Base-by-base conservation (phyloP, 2,113 vertebrate genomes). In the Pogonocichla stellata region DNA sequence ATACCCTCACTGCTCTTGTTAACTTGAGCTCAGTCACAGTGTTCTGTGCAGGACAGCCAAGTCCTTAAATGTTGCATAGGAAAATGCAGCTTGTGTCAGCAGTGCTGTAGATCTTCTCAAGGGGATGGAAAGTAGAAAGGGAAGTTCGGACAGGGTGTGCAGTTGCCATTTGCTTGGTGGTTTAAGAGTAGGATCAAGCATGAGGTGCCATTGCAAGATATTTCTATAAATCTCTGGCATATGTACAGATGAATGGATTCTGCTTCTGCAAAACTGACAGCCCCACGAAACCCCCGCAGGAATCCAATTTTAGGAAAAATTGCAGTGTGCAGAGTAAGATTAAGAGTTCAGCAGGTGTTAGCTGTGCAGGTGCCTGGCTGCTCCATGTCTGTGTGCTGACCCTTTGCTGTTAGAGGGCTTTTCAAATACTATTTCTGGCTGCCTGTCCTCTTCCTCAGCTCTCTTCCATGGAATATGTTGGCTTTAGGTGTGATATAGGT, bases 241-340 rank as follows among this genome's bases (percentile, higher is more conserved):
- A 7, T 4, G 9, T 40, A 34, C 19, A 69, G 34, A 34, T 40
- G 12, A 66, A 48, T 61, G 53, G 24, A 53, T 51, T 90, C 75
- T 86, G 71, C 29, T 80, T 72, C 66, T 77, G 54, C 15, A 42
- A 73, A 70, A 24, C 12, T 33, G 40, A 28, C 36, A 80, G 36
- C 22, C 31, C 28, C 24, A 9, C 61, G 65, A 69, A 72, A 82
- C 70, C 51, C 20, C 23, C 29, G 18, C 11, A 57, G 66, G 57
- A 61, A 31, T 91, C 73, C n/a, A 66, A 2, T 31, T 20, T 56
- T 19, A 43, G 48, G 61, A n/a, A 18, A 43, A 43, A 50, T 15
- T 1, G 5, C 22, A 70, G 34, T 0, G 0, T n/a, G 43, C 28
- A 13, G 29, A 45, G 7, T 15, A 26, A 25, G 22, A 58, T 57